Evolutionary conservation across 2,888 invertebrate species (phyloP).

Genomic region (Melanostoma scalare): DNA sequence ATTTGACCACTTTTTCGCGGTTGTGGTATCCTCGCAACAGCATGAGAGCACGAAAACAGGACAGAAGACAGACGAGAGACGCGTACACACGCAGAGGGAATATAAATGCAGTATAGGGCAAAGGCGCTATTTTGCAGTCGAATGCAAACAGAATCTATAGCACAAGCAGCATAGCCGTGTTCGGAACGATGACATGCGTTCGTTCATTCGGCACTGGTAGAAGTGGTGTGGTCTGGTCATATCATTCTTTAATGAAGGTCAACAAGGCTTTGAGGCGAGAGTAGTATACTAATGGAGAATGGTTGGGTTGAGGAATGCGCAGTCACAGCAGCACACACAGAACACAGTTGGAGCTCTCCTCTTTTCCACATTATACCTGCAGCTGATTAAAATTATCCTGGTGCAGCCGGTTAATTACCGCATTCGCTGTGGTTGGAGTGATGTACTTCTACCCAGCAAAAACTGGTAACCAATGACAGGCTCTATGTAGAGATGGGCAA

Average conservation of each 20-base stretch:
- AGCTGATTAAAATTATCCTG: conserved; percentile 72
- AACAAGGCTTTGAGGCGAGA: conserved; percentile 52
- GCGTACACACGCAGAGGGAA: neutral
- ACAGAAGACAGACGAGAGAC: conserved; percentile 8
- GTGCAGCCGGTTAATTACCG: conserved; percentile 72
- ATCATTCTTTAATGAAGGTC: conserved; percentile 68
- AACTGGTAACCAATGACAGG: conserved; percentile 47
- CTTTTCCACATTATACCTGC: conserved; percentile 38
- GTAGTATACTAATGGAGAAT: conserved; percentile 37
- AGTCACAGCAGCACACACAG: conserved; percentile 36
- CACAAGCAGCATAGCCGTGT: neutral
- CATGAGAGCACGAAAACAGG: neutral
- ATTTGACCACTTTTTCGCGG: conserved; percentile 72
- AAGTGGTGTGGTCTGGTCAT: conserved; percentile 28
- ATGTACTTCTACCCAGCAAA: conserved; percentile 45
- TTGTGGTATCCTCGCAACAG: conserved; percentile 56
- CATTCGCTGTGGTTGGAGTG: conserved; percentile 62
- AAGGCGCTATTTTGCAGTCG: conserved; percentile 61
- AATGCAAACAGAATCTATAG: conserved; percentile 21
- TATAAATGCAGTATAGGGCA: neutral
- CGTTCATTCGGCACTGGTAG: conserved; percentile 10
- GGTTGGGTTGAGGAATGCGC: conserved; percentile 62
- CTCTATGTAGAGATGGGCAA: neutral
- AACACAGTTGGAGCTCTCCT: neutral
- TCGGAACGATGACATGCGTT: conserved; percentile 27